phyloP scores from a whole-genome alignment of 2,888 invertebrate genomes.

The Andrena marginata region DNA sequence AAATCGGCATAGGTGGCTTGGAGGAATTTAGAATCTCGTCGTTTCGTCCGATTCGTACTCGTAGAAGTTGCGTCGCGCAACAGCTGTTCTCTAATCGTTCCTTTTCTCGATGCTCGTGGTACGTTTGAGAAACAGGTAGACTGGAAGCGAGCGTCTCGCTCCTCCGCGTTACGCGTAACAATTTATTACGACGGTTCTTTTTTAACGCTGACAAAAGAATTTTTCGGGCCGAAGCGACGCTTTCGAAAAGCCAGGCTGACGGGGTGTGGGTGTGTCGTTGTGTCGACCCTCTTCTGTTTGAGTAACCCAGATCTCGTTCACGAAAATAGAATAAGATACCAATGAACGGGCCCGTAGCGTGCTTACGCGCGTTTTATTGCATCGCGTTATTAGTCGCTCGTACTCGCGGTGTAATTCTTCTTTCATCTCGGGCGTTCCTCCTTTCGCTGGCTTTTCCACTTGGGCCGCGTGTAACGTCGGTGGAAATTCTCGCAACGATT shows the following conservation, averaged over 20 bases:
- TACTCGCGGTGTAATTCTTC: constrained; percentile 15
- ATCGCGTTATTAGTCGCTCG: constrained; percentile 64
- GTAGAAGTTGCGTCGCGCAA: too few relatives aligned
- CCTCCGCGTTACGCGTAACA: neutral
- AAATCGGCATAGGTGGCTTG: neutral
- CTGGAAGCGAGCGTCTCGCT: neutral
- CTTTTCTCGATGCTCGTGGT: neutral
- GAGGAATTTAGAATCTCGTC: neutral
- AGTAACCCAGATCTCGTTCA: constrained; percentile 81
- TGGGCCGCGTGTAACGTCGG: too few relatives aligned
- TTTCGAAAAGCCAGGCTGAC: constrained; percentile 10
- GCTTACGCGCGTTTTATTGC: constrained; percentile 66
- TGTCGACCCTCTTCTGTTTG: constrained; percentile 70
- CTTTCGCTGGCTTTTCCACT: neutral
- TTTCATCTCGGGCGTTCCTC: constrained; percentile 25
- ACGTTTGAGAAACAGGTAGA: neutral
- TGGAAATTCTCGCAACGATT: neutral
- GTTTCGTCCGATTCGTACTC: neutral
- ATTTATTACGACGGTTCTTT: constrained; percentile 19
- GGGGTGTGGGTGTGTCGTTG: constrained; percentile 52
- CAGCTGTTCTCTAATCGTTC: neutral
- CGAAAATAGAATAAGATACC: constrained; percentile 80
- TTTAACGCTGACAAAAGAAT: constrained; percentile 28
- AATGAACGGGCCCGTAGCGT: constrained; percentile 66
- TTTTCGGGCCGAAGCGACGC: constrained; percentile 5